Conservation (phyloP, 2,888 invertebrate genomes). For the Volucella bombylans region DNA sequence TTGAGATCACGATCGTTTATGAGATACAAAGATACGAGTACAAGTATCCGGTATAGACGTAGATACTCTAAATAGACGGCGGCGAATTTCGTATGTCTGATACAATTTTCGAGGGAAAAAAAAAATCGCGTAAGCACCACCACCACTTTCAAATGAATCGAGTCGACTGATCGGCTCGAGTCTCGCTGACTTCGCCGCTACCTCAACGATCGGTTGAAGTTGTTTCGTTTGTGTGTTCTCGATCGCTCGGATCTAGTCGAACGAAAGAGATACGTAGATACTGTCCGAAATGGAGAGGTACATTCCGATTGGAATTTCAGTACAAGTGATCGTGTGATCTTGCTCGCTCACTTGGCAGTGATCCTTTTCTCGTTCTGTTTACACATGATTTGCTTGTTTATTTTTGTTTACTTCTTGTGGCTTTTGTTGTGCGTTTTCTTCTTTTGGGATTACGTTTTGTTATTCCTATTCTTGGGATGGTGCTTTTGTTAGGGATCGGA, state of each 20-base stretch:
- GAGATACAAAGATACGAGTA: conserved; percentile 31
- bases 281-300: conserved; percentile 15
- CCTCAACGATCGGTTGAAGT: conserved; percentile 42
- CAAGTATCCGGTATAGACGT: neutral
- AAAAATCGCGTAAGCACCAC: conserved; percentile 42
- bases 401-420: conserved; percentile 53
- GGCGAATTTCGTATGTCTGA: conserved; percentile 29
- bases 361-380: conserved; percentile 50
- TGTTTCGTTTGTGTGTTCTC: too few relatives aligned
- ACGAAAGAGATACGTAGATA: conserved; percentile 25
- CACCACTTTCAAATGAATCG: conserved; percentile 55
- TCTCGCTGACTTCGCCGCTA: conserved; percentile 55
- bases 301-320: conserved; percentile 33
- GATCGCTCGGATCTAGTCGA: conserved; percentile 55
- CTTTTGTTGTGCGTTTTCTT: conserved; percentile 62
- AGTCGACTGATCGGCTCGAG: conserved; percentile 72
- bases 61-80: neutral
- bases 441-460: conserved; percentile 58
- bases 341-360: neutral
- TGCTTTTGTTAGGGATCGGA: neutral
- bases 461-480: conserved; percentile 6
- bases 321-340: conserved; percentile 3
- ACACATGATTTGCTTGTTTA: conserved; percentile 59
- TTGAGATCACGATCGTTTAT: conserved; percentile 22
- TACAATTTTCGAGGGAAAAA: conserved; percentile 15